Conservation (phyloP, 2,797 vertebrate genomes). For the Microctenopoma lineatum region DNA sequence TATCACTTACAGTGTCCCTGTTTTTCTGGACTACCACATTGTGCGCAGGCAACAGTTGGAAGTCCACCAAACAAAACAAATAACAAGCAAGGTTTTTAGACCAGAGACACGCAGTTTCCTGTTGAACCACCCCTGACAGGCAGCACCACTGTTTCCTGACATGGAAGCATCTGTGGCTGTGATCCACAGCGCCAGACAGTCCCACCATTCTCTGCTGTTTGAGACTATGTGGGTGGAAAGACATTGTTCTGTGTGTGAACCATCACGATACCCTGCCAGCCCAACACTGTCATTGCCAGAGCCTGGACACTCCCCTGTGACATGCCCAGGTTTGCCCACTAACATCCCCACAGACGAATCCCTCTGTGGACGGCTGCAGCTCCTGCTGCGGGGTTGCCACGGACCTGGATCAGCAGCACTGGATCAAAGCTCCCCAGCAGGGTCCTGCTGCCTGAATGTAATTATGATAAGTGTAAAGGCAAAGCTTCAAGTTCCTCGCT, state of each 20-base stretch:
- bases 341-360: constrained; percentile 54
- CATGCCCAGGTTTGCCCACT: constrained; percentile 72
- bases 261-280: constrained; percentile 24
- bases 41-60: constrained; percentile 43
- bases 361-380: constrained; percentile 37
- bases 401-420: constrained; percentile 55
- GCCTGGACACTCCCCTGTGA: constrained; percentile 49
- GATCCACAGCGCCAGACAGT: constrained; percentile 29
- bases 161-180: constrained; percentile 63
- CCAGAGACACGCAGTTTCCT: constrained; percentile 54
- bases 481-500: neutral
- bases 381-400: constrained; percentile 57
- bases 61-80: constrained; percentile 57
- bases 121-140: constrained; percentile 47
- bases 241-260: constrained; percentile 46
- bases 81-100: constrained; percentile 42
- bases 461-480: constrained; percentile 1
- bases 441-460: constrained; percentile 15
- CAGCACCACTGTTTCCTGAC: constrained; percentile 62
- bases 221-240: constrained; percentile 45
- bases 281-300: constrained; percentile 26
- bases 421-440: constrained; percentile 43
- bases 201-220: constrained; percentile 27
- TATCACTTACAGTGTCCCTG: constrained; percentile 18
- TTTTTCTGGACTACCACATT: constrained; percentile 8